phyloP scores from a whole-genome alignment of 1,140 invertebrate genomes.

The Phymorhynchus buccinoides region DNA sequence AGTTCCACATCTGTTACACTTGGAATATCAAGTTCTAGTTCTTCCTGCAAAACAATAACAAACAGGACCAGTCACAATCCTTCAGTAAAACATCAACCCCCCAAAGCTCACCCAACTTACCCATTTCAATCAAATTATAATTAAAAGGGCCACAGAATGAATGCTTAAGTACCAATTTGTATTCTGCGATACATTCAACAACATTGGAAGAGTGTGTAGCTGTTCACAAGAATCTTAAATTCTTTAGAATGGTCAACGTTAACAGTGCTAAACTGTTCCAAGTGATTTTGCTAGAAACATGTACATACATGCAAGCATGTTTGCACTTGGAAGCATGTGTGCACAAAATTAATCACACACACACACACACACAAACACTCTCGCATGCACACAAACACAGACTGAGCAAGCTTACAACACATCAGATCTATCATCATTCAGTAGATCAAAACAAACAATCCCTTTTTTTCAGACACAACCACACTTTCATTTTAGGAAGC shows the following conservation, averaged over 20 bases:
- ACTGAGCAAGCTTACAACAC: too few species aligned
- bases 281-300: not conserved
- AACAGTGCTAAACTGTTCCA: too few species aligned
- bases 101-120: too few species aligned
- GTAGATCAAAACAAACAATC: not conserved
- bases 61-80: not conserved
- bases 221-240: too few species aligned
- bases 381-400: not conserved
- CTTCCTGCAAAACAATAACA: constrained; percentile 54
- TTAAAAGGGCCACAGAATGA: not conserved
- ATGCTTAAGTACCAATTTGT: not conserved
- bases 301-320: not conserved
- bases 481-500: too few species aligned
- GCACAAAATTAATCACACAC: not conserved
- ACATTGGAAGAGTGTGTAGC: too few species aligned
- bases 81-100: not conserved
- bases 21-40: constrained; percentile 56
- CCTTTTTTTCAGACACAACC: too few species aligned
- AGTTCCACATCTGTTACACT: constrained; percentile 57
- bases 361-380: not conserved
- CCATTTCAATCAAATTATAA: not conserved
- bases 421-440: too few species aligned
- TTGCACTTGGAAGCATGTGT: not conserved
- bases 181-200: not conserved
- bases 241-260: too few species aligned